Percentiles rank a stretch among this genome's conserved stretches.
Evolutionary conservation across 1,140 invertebrate genomes (phyloP).

Genomic region (Drosophila lini): DNA sequence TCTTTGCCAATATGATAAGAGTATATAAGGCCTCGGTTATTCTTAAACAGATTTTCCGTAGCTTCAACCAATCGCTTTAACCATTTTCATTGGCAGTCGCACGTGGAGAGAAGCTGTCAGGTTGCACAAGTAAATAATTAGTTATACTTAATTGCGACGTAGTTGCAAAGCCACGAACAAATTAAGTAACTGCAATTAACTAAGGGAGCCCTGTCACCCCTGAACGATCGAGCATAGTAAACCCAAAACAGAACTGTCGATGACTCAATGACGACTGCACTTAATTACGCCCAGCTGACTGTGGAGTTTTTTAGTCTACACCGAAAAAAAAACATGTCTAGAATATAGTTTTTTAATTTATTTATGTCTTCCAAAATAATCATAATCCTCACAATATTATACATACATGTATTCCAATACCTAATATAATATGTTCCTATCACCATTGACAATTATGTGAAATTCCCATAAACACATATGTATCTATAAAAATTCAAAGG

Average conservation of each 20-base stretch:
- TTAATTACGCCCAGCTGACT: conserved; percentile 26
- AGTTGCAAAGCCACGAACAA: conserved; percentile 27
- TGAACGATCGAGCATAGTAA: conserved; percentile 39
- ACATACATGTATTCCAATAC: neutral
- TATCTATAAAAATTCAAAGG: neutral
- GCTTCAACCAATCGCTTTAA: conserved; percentile 13
- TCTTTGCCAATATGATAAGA: conserved; percentile 12
- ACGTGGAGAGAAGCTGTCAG: conserved; percentile 10
- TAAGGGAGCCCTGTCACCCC: conserved; percentile 18
- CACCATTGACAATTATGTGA: neutral
- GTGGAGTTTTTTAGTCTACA: neutral
- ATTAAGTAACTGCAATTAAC: conserved; percentile 62
- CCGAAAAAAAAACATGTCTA: neutral
- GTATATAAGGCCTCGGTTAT: conserved; percentile 1
- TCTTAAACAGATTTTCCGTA: conserved; percentile 1
- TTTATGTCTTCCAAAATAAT: neutral
- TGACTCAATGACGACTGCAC: conserved; percentile 32
- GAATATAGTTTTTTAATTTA: neutral
- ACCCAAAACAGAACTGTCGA: conserved; percentile 27
- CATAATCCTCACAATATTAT: neutral
- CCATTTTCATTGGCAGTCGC: conserved; percentile 15
- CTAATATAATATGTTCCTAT: neutral
- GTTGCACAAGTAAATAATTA: conserved; percentile 62
- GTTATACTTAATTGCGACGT: conserved; percentile 34
- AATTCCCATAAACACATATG: conserved; percentile 1